Base-by-base conservation (phyloP, 2,888 invertebrate species). In the Phalangium opilio region DNA sequence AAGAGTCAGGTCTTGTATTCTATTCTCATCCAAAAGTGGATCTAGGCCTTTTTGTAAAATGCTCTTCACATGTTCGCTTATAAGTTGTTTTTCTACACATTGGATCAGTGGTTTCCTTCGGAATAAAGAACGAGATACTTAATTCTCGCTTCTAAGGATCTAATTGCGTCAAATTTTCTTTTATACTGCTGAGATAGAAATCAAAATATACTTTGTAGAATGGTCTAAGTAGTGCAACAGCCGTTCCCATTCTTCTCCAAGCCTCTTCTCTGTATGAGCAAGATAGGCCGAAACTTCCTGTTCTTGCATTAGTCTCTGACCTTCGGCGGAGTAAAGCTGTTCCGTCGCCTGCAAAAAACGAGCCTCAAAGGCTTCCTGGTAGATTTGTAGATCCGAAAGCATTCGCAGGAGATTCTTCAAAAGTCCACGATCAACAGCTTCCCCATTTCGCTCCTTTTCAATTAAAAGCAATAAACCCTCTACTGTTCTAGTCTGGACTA, bases 331-430 rank as follows among this genome's bases (percentile, higher is more conserved):
- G 69, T 96, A 98, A 49, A 96, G 69, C 50, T 85, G 76, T 66
- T 95, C 90, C 12, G 96, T 96, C 0, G 91, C 89, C 62, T 81
- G 75, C 43, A 98, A 73, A 70, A 98, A 91, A 67, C 79, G 79
- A 53, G 79, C 77, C 69, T 87, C 87, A 64, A 89, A 89, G 17
- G 85, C 83, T 58, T 82, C 81, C 63, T 83, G 79, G 64, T 90
- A 90, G 57, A 91, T 87, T 71, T 95, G 93, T 54, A 98, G 72
- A 68, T 93, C 95, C 18, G 90, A 89, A 48, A 98, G 73, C 96
- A 98, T 98, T 58, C 95, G 73, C 32, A 98, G 74, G 44, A 96
- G 71, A 53, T 86, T 91, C 68, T 96, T 96, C 18, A 98, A 74
- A 58, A 98, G 72, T 1, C 84, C 84, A 53, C 93, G 76, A 68